Conservation (phyloP, 1,140 invertebrate species). For the Ptiloglossa arizonensis region DNA sequence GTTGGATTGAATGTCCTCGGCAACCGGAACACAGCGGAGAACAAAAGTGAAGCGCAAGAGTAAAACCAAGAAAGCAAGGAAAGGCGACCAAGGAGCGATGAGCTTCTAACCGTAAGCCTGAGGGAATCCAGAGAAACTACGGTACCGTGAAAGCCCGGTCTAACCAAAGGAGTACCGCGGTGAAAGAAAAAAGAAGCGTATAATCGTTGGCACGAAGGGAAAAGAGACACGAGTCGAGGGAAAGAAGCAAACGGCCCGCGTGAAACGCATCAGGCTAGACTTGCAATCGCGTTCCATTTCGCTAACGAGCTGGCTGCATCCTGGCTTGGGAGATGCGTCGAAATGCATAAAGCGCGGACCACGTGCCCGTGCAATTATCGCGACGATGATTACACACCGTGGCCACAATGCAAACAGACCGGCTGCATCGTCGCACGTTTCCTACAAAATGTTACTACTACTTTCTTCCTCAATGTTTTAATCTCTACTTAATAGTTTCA, state of each 20-base stretch:
- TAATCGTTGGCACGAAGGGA: background rate
- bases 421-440: background rate
- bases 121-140: background rate
- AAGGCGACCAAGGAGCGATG: background rate
- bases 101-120: background rate
- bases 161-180: too few relatives aligned
- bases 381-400: constrained; percentile 28
- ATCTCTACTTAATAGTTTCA: background rate
- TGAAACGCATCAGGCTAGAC: constrained; percentile 8
- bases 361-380: constrained; percentile 27
- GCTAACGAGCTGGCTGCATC: constrained; percentile 30
- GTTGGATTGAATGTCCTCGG: background rate
- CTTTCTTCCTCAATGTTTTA: background rate
- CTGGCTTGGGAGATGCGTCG: constrained; percentile 17
- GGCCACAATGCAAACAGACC: constrained; percentile 19
- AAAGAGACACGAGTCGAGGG: background rate
- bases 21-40: background rate
- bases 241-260: constrained; percentile 5
- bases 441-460: background rate
- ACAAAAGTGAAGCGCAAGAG: constrained; percentile 2
- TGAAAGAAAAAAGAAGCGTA: background rate
- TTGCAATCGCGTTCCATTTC: constrained; percentile 34
- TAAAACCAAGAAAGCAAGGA: background rate
- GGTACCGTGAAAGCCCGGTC: background rate
- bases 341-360: constrained; percentile 16